Base-by-base conservation (phyloP, 1,140 invertebrate genomes). In the Tyrophagus putrescentiae region DNA sequence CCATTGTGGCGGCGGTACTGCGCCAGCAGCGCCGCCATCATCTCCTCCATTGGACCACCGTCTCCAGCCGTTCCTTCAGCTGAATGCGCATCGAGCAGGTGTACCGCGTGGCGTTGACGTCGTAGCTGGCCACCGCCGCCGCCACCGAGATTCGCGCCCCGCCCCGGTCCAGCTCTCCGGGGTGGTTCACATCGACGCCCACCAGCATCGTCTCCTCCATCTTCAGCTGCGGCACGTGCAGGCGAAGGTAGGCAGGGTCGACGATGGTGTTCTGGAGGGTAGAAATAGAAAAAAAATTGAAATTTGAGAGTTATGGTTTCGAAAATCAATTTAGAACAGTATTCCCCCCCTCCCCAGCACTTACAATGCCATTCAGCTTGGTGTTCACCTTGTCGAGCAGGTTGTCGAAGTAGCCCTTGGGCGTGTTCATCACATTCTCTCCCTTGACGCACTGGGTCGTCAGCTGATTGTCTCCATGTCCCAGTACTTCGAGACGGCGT, bases 161-260 rank as follows among this genome's bases (percentile, higher is more conserved):
- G 67, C 84, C 82, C 0, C 83, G 83, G 16, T 39, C n/a, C 13
- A 13, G 13, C 9, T 11, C 13, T 2, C 82, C 78, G 0, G 86
- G 85, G 77, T 91, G 87, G 1, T 85, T 88, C 0, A 91, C 87
- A 73, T 93, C 89, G 21, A 87, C 87, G 1, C 89, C 87, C 29
- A 91, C 73, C 16, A 86, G 77, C 75, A 90, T 84, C 1, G 21
- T 16, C 45, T 45, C 21, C 4, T 32, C 5, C 16, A 54, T 11
- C n/a, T 54, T 3, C 1, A 42, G 18, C 32, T 1, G n/a, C 5
- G 52, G 52, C 27, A 54, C 32, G 18, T 42, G 1, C 1, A 3
- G 1, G 3, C 31, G 27, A 3, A 54, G 28, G 25, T n/a, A 11
- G 3, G 32, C 13, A 16, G 52, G 28, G n/a, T 36, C 4, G 2